phyloP scores from a whole-genome alignment of 2,888 invertebrate genomes.

The Plagodis pulveraria region DNA sequence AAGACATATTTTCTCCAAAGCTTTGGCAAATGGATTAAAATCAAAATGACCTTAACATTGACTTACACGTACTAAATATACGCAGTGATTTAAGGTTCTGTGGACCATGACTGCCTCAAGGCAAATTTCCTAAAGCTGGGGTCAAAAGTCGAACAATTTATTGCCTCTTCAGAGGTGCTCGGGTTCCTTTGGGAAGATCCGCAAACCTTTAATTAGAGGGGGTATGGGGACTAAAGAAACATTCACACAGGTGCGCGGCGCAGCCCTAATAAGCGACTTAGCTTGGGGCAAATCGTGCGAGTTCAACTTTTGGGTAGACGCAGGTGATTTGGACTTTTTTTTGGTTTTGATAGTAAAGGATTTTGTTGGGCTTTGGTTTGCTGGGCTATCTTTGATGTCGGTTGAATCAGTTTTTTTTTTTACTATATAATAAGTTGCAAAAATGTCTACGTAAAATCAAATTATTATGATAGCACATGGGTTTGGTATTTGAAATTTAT shows the following conservation, averaged over 20 bases:
- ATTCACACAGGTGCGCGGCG: slow-evolving; percentile 83
- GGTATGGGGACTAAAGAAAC: slow-evolving; percentile 73
- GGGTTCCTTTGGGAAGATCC: slow-evolving; percentile 79
- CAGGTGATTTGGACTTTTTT: slow-evolving; percentile 72
- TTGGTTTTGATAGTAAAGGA: slow-evolving; percentile 69
- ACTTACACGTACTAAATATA: slow-evolving; percentile 11
- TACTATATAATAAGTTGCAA: too few species aligned
- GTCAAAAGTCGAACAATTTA: slow-evolving; percentile 85
- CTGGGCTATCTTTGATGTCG: slow-evolving; percentile 24
- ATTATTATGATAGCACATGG: too few species aligned
- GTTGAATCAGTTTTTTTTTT: background rate
- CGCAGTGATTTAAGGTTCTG: slow-evolving; percentile 24
- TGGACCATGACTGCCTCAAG: slow-evolving; percentile 64
- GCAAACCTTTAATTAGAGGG: slow-evolving; percentile 83
- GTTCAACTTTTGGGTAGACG: slow-evolving; percentile 74
- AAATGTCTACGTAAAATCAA: too few species aligned
- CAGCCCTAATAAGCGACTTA: slow-evolving; percentile 80
- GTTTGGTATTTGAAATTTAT: too few species aligned
- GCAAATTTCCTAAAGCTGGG: slow-evolving; percentile 79
- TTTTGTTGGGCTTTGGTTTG: slow-evolving; percentile 37
- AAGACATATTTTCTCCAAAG: too few species aligned
- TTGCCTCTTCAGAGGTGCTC: slow-evolving; percentile 78
- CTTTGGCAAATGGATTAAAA: slow-evolving; percentile 3
- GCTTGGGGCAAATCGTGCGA: slow-evolving; percentile 79
- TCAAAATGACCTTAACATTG: slow-evolving; percentile 19